These are phyloP conservation scores for Macrobrachium rosenbergii DNA, from an alignment of 1,140 invertebrate species.

Conservation along the genomic window DNA sequence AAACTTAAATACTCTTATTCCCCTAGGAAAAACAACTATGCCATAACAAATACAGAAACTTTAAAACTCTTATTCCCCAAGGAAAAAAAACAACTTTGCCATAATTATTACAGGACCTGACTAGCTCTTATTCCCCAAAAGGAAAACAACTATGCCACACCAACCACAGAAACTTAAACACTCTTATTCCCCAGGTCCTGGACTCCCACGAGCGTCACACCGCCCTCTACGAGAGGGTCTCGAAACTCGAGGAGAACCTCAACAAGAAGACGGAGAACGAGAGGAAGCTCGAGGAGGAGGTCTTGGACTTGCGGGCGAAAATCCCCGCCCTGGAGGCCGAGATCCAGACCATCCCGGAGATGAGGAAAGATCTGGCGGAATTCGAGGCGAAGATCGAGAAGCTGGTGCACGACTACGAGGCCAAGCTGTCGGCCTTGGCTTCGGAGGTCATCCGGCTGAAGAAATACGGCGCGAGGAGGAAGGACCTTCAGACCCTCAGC, in stretches of 20 bases:
- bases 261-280: slow-evolving; percentile 29
- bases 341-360: slow-evolving; percentile 54
- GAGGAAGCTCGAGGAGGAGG: slow-evolving; percentile 33
- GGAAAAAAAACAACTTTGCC: too few species aligned
- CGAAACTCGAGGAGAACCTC: slow-evolving; percentile 28
- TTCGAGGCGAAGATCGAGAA: slow-evolving; percentile 56
- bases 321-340: slow-evolving; percentile 47
- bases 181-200: slow-evolving; percentile 6
- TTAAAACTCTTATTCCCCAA: too few species aligned
- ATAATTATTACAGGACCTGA: too few species aligned
- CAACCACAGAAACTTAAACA: background rate
- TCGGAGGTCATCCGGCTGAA: slow-evolving; percentile 52
- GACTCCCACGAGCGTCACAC: slow-evolving; percentile 51
- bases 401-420: slow-evolving; percentile 56
- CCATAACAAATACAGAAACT: too few species aligned
- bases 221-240: slow-evolving; percentile 48
- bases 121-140: too few species aligned
- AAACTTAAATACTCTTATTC: too few species aligned
- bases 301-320: slow-evolving; percentile 28
- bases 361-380: slow-evolving; percentile 46
- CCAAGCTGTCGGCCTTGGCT: slow-evolving; percentile 47
- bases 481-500: slow-evolving; percentile 42
- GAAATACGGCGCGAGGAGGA: slow-evolving; percentile 35
- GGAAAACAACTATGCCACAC: too few species aligned
- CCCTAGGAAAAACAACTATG: too few species aligned